These are phyloP conservation scores for Acridotheres tristis DNA, from an alignment of 2,797 vertebrate genomes.

Conservation along the genomic window DNA sequence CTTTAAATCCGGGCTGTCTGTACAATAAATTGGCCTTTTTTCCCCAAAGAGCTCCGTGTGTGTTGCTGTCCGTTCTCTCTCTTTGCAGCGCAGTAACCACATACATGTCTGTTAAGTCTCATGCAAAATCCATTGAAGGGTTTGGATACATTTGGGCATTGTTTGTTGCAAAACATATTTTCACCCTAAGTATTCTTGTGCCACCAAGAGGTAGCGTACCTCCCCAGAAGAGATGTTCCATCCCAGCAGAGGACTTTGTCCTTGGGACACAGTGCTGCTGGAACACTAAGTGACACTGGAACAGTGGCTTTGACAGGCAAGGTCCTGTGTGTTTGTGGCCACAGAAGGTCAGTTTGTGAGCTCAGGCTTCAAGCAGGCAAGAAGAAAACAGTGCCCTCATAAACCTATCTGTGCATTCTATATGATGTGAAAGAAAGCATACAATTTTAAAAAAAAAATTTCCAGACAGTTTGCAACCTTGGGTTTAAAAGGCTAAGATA, in stretches of 20 bases:
- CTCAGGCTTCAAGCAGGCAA: background rate
- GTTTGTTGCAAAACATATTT: background rate
- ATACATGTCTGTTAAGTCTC: background rate
- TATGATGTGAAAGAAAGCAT: background rate
- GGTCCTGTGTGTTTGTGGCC: background rate
- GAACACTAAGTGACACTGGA: rapidly evolving
- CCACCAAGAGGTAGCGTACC: background rate
- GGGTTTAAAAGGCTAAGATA: conserved; percentile 7
- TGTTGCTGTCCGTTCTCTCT: too few species aligned
- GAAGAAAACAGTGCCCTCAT: background rate
- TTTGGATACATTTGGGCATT: background rate
- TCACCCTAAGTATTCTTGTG: background rate
- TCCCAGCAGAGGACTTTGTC: background rate
- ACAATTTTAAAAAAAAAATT: background rate
- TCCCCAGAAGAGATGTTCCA: background rate
- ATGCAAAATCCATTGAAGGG: background rate
- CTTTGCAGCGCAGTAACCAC: too few species aligned
- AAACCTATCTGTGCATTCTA: background rate
- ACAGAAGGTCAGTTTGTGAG: rapidly evolving
- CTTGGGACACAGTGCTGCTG: background rate
- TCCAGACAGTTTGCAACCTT: background rate
- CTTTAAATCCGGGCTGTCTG: too few species aligned
- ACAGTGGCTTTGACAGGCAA: rapidly evolving
- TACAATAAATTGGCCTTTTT: too few species aligned
- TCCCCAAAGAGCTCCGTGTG: too few species aligned